Percentiles rank a stretch among this genome's conserved stretches.
Evolutionary conservation across 2,888 invertebrate genomes (phyloP).

Genomic region (Acronicta leporina): DNA sequence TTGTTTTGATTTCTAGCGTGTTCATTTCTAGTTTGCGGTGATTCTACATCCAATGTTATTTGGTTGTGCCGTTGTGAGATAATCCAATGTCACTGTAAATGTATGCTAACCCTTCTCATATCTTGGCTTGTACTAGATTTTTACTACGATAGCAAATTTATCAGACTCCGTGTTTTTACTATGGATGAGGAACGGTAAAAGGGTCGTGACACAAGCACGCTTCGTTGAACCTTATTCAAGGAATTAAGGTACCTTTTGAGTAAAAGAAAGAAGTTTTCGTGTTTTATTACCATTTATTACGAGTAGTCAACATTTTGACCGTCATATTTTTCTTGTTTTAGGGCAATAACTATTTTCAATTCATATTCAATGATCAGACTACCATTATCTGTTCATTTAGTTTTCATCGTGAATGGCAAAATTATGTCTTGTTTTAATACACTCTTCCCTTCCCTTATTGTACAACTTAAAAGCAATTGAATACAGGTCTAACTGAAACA

Average conservation of each 20-base stretch:
- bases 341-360: too few species aligned
- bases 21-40: too few species aligned
- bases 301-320: slow-evolving; percentile 18
- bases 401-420: too few species aligned
- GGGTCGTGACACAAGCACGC: slow-evolving; percentile 52
- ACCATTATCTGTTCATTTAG: too few species aligned
- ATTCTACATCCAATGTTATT: too few species aligned
- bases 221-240: slow-evolving; percentile 58
- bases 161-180: slow-evolving; percentile 22
- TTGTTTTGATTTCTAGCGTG: too few species aligned
- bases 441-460: too few species aligned
- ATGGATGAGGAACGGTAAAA: slow-evolving; percentile 42
- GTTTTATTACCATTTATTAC: not conserved
- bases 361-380: too few species aligned
- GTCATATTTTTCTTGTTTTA: slow-evolving; percentile 21
- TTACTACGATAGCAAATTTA: slow-evolving; percentile 30
- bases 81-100: not conserved
- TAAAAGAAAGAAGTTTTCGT: slow-evolving; percentile 47
- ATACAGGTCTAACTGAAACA: too few species aligned
- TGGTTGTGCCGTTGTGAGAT: too few species aligned
- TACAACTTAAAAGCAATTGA: too few species aligned
- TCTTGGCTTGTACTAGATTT: slow-evolving; percentile 31
- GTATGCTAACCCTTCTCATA: slow-evolving; percentile 6
- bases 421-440: too few species aligned
- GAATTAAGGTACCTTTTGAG: slow-evolving; percentile 53